Conservation (phyloP, 2,888 invertebrate species). For the Synergus itoensis region DNA sequence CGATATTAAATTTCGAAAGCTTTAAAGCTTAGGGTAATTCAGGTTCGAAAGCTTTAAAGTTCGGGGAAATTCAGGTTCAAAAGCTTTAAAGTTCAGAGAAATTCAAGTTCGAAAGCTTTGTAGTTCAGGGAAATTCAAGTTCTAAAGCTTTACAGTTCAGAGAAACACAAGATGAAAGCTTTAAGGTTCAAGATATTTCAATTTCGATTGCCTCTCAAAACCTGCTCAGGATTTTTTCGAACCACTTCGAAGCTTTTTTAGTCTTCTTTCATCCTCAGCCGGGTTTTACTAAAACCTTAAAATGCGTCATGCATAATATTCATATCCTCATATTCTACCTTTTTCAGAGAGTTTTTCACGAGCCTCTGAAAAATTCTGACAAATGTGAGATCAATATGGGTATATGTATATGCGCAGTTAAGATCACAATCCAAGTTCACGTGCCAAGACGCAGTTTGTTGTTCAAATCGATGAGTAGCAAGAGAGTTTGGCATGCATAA, state of each 20-base stretch:
- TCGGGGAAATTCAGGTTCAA: not conserved
- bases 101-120: not conserved
- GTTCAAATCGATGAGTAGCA: conserved; percentile 1
- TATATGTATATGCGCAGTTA: conserved; percentile 25
- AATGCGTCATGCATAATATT: not conserved
- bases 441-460: conserved; percentile 28
- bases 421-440: conserved; percentile 10
- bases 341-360: not conserved
- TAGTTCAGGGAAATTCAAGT: not conserved
- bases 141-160: not conserved
- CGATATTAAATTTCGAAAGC: too few relatives aligned
- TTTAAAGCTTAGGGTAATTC: not conserved
- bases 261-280: too few relatives aligned
- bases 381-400: not conserved
- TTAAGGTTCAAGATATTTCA: not conserved
- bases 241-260: too few relatives aligned
- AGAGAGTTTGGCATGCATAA: conserved; percentile 12
- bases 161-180: not conserved
- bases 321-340: not conserved
- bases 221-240: too few relatives aligned
- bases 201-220: too few relatives aligned
- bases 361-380: not conserved
- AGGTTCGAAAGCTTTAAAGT: not conserved
- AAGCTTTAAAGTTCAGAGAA: not conserved
- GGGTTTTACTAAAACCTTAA: not conserved